Conservation (phyloP, 2,113 vertebrate species). For the Perca fluviatilis region DNA sequence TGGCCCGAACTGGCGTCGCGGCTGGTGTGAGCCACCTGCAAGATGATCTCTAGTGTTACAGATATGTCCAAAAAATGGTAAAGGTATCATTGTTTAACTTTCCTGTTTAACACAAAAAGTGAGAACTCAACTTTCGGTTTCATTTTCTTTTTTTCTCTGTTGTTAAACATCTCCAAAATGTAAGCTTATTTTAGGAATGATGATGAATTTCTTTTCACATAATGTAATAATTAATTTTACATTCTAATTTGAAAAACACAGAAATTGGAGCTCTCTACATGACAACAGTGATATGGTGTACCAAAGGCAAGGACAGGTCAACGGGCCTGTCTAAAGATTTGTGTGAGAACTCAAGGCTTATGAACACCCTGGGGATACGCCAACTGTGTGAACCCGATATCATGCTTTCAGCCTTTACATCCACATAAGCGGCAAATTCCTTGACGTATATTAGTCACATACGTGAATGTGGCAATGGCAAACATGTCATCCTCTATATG, state of each 20-base stretch:
- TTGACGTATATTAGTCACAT: conserved; percentile 14
- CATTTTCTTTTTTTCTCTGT: neutral
- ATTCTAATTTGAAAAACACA: neutral
- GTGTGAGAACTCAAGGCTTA: conserved; percentile 4
- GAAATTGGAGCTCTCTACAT: neutral
- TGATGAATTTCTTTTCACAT: neutral
- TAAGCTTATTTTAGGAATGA: too few relatives aligned
- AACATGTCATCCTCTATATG: conserved; percentile 24
- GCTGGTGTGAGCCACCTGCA: too few relatives aligned
- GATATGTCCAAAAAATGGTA: neutral
- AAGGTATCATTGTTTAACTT: neutral
- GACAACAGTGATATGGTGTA: neutral
- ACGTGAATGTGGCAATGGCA: conserved; percentile 3
- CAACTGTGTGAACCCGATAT: neutral
- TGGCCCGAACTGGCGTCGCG: too few relatives aligned
- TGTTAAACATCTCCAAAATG: neutral
- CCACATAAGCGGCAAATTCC: conserved; percentile 23
- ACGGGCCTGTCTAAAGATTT: conserved; percentile 7
- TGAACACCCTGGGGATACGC: neutral
- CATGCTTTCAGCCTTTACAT: conserved; percentile 18
- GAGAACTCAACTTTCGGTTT: neutral
- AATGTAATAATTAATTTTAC: neutral
- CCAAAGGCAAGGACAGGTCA: neutral
- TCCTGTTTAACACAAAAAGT: neutral
- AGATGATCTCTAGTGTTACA: too few relatives aligned